Evolutionary conservation across 2,888 invertebrate species (phyloP).

Genomic region (Synanthedon andrenaeformis): DNA sequence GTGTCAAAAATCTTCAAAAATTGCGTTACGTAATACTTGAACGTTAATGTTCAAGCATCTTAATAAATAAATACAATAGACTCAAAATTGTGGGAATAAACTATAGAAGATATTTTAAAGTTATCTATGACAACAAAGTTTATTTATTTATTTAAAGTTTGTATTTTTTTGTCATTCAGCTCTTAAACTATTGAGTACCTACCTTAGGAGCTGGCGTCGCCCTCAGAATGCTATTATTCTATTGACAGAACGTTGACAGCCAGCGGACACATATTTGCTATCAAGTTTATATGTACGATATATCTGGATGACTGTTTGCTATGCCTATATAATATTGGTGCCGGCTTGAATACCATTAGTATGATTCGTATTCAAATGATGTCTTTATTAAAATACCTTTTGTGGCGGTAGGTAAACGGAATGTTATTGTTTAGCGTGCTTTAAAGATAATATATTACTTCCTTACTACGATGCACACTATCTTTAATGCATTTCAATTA

Average conservation of each 20-base stretch:
- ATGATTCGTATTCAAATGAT: constrained; percentile 5
- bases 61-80: no score
- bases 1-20: no score
- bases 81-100: no score
- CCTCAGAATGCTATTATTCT: constrained; percentile 24
- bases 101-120: no score
- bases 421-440: not conserved
- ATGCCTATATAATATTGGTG: constrained; percentile 10
- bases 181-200: no score
- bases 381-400: constrained; percentile 8
- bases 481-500: not conserved
- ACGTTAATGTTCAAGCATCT: no score
- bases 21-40: no score
- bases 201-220: constrained; percentile 6
- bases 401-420: constrained; percentile 5
- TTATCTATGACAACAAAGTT: no score
- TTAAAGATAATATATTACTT: not conserved
- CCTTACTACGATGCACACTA: not conserved
- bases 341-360: not conserved
- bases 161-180: no score
- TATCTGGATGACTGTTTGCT: constrained; percentile 17
- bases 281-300: constrained; percentile 8
- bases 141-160: no score
- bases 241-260: constrained; percentile 15
- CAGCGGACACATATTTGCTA: constrained; percentile 16